phyloP scores from a whole-genome alignment of 1,140 invertebrate species.

The Atta colombica region DNA sequence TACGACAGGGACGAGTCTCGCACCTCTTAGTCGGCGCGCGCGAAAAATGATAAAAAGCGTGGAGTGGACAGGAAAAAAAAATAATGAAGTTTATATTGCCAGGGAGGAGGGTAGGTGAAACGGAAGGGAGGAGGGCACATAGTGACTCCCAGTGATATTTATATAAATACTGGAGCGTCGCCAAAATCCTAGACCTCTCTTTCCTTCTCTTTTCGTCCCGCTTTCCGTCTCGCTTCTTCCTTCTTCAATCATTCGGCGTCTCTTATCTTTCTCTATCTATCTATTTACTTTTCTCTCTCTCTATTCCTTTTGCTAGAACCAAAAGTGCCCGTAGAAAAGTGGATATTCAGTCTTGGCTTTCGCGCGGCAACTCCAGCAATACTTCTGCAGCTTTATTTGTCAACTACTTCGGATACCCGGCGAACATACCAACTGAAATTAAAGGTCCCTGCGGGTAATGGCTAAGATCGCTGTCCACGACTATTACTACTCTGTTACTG shows the following conservation, averaged over 20 bases:
- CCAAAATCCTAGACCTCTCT: slow-evolving; percentile 84
- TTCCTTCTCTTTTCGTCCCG: slow-evolving; percentile 79
- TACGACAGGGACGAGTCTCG: slow-evolving; percentile 28
- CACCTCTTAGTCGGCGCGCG: slow-evolving; percentile 26
- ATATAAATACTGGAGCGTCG: slow-evolving; percentile 84
- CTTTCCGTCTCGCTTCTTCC: slow-evolving; percentile 41
- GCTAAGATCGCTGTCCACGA: slow-evolving; percentile 52
- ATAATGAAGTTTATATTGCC: slow-evolving; percentile 61
- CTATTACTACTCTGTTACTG: slow-evolving; percentile 58
- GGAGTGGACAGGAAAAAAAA: slow-evolving; percentile 53
- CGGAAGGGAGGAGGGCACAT: slow-evolving; percentile 39
- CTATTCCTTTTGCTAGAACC: slow-evolving; percentile 46
- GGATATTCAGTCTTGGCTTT: slow-evolving; percentile 75
- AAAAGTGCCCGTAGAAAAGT: slow-evolving; percentile 67
- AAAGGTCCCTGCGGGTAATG: slow-evolving; percentile 75
- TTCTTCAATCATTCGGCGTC: slow-evolving; percentile 49
- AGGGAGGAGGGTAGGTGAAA: slow-evolving; percentile 12
- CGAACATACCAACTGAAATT: slow-evolving; percentile 71
- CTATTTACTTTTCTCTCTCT: slow-evolving; percentile 17
- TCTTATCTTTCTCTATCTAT: slow-evolving; percentile 23
- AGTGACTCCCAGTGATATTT: slow-evolving; percentile 83
- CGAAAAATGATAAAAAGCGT: slow-evolving; percentile 59
- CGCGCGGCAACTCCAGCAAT: slow-evolving; percentile 59
- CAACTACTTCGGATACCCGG: slow-evolving; percentile 73
- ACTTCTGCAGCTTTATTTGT: slow-evolving; percentile 78